Conservation (phyloP, 2,888 invertebrate species). For the Euplexia lucipara region DNA sequence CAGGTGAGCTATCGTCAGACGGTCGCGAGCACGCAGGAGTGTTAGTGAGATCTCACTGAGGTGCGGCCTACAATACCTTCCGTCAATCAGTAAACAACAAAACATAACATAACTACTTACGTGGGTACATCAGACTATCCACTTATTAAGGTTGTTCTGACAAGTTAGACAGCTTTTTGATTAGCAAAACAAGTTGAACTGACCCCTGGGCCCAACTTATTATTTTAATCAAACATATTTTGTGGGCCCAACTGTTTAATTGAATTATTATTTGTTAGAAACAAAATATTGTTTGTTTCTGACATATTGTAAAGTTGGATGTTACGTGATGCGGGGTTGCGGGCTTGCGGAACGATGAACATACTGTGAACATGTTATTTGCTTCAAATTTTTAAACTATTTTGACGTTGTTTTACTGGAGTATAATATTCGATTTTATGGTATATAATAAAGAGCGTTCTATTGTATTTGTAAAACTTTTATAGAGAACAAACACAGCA, state of each 20-base stretch:
- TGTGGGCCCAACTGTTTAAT: conserved; percentile 38
- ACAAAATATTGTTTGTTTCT: conserved; percentile 54
- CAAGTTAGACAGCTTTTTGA: conserved; percentile 46
- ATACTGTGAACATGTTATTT: neutral
- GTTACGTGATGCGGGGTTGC: conserved; percentile 19
- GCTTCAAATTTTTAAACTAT: conserved; percentile 14
- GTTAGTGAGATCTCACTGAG: no score
- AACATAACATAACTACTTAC: neutral
- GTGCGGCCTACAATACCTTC: no score
- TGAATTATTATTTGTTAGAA: conserved; percentile 57
- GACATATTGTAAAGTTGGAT: conserved; percentile 44
- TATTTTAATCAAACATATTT: conserved; percentile 57
- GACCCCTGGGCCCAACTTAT: conserved; percentile 34
- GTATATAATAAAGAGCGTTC: no score
- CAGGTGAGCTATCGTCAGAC: no score
- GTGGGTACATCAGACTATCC: conserved; percentile 2
- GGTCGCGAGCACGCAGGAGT: no score
- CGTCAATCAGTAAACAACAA: neutral
- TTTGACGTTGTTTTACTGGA: conserved; percentile 16
- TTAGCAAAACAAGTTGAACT: conserved; percentile 38
- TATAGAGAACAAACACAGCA: no score
- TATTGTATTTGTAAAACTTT: no score
- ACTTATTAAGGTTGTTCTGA: conserved; percentile 34
- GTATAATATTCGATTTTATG: no score
- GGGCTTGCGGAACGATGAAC: conserved; percentile 19